Conservation (phyloP, 2,113 vertebrate genomes). For the Corythornis madagascariensis region DNA sequence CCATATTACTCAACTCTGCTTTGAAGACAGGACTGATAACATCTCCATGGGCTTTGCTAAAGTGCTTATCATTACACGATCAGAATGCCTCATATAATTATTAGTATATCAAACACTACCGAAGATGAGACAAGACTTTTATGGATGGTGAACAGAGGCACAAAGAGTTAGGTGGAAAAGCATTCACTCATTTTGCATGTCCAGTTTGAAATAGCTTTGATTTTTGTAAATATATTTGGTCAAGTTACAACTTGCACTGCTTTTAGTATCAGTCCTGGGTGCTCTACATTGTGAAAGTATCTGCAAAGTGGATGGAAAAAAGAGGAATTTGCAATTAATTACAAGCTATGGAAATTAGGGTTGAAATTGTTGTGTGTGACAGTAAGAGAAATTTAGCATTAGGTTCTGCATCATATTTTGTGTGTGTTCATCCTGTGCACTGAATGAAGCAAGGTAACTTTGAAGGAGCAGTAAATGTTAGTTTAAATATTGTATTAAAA, state of each 20-base stretch:
- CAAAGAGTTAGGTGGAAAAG: neutral
- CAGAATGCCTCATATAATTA: neutral
- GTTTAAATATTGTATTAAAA: neutral
- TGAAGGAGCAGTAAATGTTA: neutral
- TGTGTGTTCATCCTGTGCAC: neutral
- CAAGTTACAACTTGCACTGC: neutral
- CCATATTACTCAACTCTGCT: neutral
- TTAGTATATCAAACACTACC: neutral
- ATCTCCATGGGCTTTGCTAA: neutral
- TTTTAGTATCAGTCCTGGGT: neutral
- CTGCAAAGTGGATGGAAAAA: neutral
- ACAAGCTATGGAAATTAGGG: neutral
- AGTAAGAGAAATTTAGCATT: neutral
- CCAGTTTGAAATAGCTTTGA: neutral
- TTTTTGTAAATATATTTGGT: neutral
- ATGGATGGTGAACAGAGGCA: neutral
- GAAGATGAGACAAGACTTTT: neutral
- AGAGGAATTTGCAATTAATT: neutral
- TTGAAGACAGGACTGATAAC: slow-evolving; percentile 14
- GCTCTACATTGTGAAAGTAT: neutral
- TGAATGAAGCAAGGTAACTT: neutral
- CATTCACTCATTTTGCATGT: neutral
- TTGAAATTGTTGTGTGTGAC: neutral
- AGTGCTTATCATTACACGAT: neutral
- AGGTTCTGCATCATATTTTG: neutral